Evolutionary conservation across 2,797 vertebrate genomes (phyloP).

Genomic region (Graptemys geographica): DNA sequence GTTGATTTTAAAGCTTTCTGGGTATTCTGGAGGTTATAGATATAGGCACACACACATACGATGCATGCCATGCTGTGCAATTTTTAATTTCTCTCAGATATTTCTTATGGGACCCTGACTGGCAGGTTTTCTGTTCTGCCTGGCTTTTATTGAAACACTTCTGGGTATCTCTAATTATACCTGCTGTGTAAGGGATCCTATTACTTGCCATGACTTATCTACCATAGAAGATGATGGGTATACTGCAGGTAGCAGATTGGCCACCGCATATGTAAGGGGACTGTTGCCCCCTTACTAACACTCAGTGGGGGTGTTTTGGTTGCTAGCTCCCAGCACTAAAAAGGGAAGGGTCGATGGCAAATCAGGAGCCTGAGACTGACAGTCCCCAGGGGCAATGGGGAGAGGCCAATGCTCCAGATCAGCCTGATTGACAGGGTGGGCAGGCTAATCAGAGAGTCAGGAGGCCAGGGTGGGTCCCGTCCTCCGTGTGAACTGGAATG

Average conservation of each 20-base stretch:
- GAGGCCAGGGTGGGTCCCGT: too few relatives aligned
- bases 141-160: neutral
- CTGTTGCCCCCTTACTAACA: too few relatives aligned
- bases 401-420: too few relatives aligned
- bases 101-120: neutral
- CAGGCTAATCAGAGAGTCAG: too few relatives aligned
- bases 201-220: neutral
- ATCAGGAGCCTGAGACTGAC: too few relatives aligned
- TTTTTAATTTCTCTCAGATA: neutral
- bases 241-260: neutral
- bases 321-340: too few relatives aligned
- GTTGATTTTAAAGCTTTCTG: neutral
- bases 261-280: too few relatives aligned
- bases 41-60: neutral
- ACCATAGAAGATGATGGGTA: neutral
- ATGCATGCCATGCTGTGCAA: neutral
- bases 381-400: too few relatives aligned
- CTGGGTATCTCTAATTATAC: neutral
- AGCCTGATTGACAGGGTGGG: too few relatives aligned
- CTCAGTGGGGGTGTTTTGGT: too few relatives aligned
- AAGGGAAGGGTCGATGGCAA: too few relatives aligned
- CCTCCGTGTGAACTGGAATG: too few relatives aligned
- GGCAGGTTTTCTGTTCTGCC: conserved; percentile 8
- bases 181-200: neutral
- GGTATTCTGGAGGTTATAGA: neutral